Percentiles rank a stretch among this genome's conserved stretches.
These are phyloP conservation scores for Andrena bicolor DNA, from an alignment of 2,888 invertebrate genomes.

Conservation along the genomic window DNA sequence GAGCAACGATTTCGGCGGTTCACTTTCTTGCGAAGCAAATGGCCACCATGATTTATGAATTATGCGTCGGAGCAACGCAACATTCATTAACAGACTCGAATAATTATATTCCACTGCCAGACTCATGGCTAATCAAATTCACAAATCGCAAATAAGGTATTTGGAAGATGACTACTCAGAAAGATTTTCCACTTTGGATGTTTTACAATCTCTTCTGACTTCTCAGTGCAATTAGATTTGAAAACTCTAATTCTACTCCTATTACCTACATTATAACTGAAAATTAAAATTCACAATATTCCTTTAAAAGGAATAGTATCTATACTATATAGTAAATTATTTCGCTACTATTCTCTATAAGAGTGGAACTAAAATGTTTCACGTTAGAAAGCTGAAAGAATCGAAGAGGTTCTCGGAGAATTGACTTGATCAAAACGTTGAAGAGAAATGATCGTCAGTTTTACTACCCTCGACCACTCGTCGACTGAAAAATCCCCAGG, in stretches of 20 bases:
- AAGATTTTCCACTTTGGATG: too few species aligned
- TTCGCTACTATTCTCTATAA: not conserved
- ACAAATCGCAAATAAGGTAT: too few species aligned
- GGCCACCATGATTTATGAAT: constrained; percentile 46
- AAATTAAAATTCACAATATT: too few species aligned
- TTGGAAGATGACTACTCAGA: too few species aligned
- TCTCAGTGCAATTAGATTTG: too few species aligned
- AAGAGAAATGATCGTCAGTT: constrained; percentile 45
- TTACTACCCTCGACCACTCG: constrained; percentile 2
- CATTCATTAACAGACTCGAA: constrained; percentile 38
- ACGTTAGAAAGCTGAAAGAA: not conserved
- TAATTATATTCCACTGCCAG: constrained; percentile 44
- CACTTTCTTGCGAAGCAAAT: constrained; percentile 13
- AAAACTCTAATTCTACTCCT: not conserved
- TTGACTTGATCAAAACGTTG: constrained; percentile 41
- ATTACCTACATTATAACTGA: too few species aligned
- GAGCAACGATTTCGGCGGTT: constrained; percentile 35
- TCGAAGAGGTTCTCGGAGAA: constrained; percentile 18
- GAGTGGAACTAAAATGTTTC: not conserved
- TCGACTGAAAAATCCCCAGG: constrained; percentile 13
- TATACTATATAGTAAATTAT: not conserved
- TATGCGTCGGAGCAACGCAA: constrained; percentile 35
- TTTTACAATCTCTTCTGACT: too few species aligned
- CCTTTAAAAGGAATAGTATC: not conserved
- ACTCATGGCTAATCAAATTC: not conserved